Evolutionary conservation across 1,140 invertebrate genomes (phyloP), one percentile per base, ranked within the genome.

Genomic region (Drosophila teissieri): DNA sequence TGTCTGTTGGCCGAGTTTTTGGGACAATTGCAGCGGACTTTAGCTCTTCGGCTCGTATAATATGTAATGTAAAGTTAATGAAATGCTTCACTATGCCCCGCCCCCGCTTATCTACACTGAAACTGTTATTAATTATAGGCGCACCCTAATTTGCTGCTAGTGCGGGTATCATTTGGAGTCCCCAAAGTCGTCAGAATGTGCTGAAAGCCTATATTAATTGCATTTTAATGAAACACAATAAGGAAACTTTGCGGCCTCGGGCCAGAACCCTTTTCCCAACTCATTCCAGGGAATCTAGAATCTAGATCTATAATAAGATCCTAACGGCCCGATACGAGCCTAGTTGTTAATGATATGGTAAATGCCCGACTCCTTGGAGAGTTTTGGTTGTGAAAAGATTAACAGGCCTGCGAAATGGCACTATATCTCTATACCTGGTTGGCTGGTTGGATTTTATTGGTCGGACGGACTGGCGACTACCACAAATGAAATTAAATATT

Each of bases 401-500:
- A 70, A 48, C 51, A 42, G 37, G 34, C 63, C 54, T 48, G 24
- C 63, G 49, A 31, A 67, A 52, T 68, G 60, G n/a, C 61, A 53
- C 46, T 67, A 36, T 69, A 27, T 52, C 61, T 69, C 61, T 69
- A 60, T 68, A 45, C 56, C 58, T 31, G 31, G 31, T 31, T 10
- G 24, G 24, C 6, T 14, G 45, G 44, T 52, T 37, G 45, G 51
- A 22, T 68, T 76, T 67, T 76, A 48, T 57, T 55, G 61, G 61
- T 53, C 17, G 55, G 19, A 19, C 19, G 19, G 34, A 14, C 37
- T 14, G 80, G 80, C 84, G 34, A 14, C 12, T 12, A 80, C 84
- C 84, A 65, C 84, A 89, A 90, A 90, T 89, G 73, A 89, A 89
- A 89, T 89, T 84, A 90, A 84, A 89, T 89, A 84, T 80, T 74